Evolutionary conservation across 2,797 vertebrate genomes (phyloP), one percentile per base, ranked within the genome.

Genomic region (Acropternis orthonyx): DNA sequence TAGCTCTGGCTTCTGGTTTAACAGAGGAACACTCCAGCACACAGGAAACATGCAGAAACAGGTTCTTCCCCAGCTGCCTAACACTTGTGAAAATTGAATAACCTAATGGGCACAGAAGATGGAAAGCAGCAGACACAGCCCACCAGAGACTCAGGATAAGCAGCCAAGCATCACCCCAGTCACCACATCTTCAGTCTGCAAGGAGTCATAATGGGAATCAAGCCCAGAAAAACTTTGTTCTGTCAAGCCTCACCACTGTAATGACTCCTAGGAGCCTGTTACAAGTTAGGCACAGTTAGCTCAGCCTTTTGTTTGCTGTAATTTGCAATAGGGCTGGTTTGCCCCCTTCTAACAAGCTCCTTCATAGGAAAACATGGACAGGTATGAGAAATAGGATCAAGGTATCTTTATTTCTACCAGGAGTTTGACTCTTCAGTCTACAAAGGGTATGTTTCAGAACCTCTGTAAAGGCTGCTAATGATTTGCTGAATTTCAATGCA

Each of bases 181-280:
- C 80, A 68, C 73, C 88, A 90, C 58, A 69, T 81, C 83, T 85
- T 87, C 74, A 74, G 16, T 67, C 32, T 92, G 86, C 86, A 93
- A 93, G 74, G 71, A 95, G 63, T 76, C 86, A 93, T 76, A 85
- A 76, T 28, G 90, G 88, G 93, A 95, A 95, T 14, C 26, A 82
- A 92, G 96, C 95, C 92, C 80, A 93, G 82, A 91, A 48, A 91
- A 95, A 96, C 93, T 92, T 49, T 63, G 16, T 72, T 92, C 80
- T 92, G 77, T 92, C 93, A 73, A 89, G 74, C 48, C 77, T 95
- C 88, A 76, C 86, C 86, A 85, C 19, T 4, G 3, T 17, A 92
- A 92, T 12, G 71, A 88, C 67, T 95, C 88, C 90, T 84, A 59
- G 20, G 93, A 94, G 93, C 55, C 74, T 43, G 11, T 21, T 79